phyloP scores from a whole-genome alignment of 30 jellyfish, hydroid and myxozoan genomes.

The Pseudorhiza aurosa region DNA sequence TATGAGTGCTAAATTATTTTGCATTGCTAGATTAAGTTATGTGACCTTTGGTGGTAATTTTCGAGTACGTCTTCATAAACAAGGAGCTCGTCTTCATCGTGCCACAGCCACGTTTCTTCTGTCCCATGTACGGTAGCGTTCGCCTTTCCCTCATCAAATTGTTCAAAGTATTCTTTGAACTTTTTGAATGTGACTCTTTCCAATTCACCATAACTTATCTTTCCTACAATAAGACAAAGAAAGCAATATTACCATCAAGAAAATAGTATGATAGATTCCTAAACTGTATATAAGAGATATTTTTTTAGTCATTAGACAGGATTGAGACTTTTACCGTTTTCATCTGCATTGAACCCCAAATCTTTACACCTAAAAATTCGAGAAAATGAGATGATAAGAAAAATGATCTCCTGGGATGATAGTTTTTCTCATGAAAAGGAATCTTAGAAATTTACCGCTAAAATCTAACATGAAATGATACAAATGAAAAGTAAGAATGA shows the following conservation, averaged over 20 bases:
- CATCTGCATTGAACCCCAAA: slow-evolving; percentile 13
- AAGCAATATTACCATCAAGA: no score
- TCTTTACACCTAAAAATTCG: slow-evolving; percentile 10
- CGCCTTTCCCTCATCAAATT: slow-evolving; percentile 26
- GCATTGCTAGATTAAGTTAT: no score
- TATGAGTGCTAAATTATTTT: no score
- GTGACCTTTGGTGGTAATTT: slow-evolving; percentile 82
- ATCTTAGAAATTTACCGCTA: no score
- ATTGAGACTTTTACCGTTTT: slow-evolving; percentile 23
- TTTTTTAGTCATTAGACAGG: no score
- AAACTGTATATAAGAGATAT: no score
- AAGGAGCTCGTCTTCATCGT: slow-evolving; percentile 92
- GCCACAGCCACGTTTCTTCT: slow-evolving; percentile 90
- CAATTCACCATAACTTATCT: slow-evolving; percentile 66
- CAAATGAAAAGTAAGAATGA: background rate
- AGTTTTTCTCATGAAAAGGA: no score
- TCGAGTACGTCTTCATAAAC: slow-evolving; percentile 71
- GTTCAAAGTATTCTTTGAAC: slow-evolving; percentile 24
- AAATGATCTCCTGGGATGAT: no score
- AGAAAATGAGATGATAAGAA: no score
- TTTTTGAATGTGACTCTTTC: slow-evolving; percentile 27
- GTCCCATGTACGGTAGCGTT: slow-evolving; percentile 9
- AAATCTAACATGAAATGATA: no score
- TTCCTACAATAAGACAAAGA: slow-evolving; percentile 24
- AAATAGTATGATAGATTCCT: no score